Percentiles rank a stretch among this genome's conserved stretches.
These are phyloP conservation scores for Sycon ciliatum DNA, from an alignment of 37 sponge, comb jelly and placozoan genomes.

Conservation along the genomic window DNA sequence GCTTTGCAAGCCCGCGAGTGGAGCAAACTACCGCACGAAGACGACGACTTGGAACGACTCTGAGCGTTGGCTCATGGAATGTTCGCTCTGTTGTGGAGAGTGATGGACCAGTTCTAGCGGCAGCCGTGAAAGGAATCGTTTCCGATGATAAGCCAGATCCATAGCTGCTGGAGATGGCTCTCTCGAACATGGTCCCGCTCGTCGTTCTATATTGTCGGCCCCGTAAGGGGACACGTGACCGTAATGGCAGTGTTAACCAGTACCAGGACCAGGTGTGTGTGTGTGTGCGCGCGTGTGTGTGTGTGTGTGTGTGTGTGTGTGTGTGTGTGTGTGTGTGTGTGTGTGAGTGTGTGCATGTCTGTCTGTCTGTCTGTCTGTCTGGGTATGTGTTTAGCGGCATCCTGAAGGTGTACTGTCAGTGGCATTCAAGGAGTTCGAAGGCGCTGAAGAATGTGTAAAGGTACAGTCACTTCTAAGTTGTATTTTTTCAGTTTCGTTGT, in stretches of 20 bases:
- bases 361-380: not conserved
- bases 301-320: constrained; percentile 22
- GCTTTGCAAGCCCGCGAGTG: no score
- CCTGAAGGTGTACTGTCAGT: constrained; percentile 86
- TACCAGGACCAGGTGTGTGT: not conserved
- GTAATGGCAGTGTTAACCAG: not conserved
- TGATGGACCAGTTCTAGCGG: no score
- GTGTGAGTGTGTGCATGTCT: constrained; percentile 15
- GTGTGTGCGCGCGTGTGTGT: not conserved
- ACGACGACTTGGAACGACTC: no score
- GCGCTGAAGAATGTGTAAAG: constrained; percentile 61
- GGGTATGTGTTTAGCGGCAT: constrained; percentile 71
- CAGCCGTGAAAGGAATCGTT: no score
- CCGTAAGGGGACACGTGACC: no score
- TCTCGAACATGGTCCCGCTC: no score
- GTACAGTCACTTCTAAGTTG: not conserved
- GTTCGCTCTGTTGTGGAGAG: no score
- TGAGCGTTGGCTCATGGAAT: no score
- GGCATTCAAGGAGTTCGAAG: constrained; percentile 69
- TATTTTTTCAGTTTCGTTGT: not conserved
- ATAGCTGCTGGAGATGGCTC: no score
- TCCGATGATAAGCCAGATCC: no score
- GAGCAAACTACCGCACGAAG: no score
- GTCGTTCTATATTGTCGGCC: no score
- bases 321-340: constrained; percentile 25